Conservation (phyloP, 1,140 invertebrate genomes). For the Apis dorsata region DNA sequence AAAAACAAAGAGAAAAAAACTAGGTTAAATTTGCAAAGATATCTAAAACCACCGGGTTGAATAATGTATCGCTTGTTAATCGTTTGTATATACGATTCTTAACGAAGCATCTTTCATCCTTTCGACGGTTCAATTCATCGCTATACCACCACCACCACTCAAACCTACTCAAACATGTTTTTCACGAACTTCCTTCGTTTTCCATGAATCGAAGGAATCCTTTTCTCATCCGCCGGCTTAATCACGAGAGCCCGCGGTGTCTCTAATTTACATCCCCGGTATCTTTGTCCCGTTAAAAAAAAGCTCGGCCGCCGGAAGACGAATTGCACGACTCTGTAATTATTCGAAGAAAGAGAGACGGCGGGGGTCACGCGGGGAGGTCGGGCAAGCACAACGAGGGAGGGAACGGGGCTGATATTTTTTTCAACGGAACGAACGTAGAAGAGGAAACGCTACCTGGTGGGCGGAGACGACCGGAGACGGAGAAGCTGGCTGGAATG, state of each 20-base stretch:
- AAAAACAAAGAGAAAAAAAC: not conserved
- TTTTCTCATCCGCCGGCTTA: conserved; percentile 10
- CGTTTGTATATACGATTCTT: not conserved
- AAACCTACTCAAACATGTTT: not conserved
- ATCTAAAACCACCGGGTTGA: too few relatives aligned
- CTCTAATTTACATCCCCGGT: conserved; percentile 22
- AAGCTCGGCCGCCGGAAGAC: conserved; percentile 12
- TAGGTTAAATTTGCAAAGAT: not conserved
- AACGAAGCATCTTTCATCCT: not conserved
- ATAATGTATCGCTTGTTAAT: not conserved
- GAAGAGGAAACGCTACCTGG: not conserved
- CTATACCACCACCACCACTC: not conserved
- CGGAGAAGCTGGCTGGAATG: conserved; percentile 1
- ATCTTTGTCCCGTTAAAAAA: conserved; percentile 15
- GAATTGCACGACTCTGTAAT: conserved; percentile 17
- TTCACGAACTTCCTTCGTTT: not conserved
- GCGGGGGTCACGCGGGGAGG: not conserved
- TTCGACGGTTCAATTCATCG: not conserved
- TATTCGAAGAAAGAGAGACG: conserved; percentile 29
- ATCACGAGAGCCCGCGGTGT: conserved; percentile 6
- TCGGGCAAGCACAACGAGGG: not conserved
- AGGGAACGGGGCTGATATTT: conserved; percentile 37
- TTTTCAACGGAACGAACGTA: conserved; percentile 22
- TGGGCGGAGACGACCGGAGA: not conserved
- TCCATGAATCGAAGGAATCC: conserved; percentile 1